phyloP scores from a whole-genome alignment of 2,797 vertebrate genomes.

The Danio aesculapii region DNA sequence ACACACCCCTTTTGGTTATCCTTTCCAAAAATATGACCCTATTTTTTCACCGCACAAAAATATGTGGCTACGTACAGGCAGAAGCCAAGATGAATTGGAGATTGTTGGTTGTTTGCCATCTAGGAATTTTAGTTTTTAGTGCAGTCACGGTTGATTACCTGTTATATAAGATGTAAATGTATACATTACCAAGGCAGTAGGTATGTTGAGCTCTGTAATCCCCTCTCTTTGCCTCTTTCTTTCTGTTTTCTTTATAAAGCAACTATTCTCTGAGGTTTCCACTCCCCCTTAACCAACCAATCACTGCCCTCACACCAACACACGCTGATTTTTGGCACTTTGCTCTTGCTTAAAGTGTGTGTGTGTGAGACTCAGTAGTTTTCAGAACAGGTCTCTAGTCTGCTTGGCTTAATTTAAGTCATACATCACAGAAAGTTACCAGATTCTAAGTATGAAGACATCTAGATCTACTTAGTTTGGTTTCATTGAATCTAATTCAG shows the following conservation, averaged over 20 bases:
- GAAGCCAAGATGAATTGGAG: not conserved
- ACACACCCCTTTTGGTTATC: not conserved
- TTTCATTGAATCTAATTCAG: not conserved
- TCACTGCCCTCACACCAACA: not conserved
- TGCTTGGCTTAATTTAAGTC: not conserved
- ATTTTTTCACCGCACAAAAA: not conserved
- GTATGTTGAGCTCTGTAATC: slow-evolving; percentile 9
- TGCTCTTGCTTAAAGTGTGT: slow-evolving; percentile 12
- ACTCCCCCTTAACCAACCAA: slow-evolving; percentile 53
- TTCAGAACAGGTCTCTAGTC: not conserved
- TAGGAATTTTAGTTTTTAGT: not conserved
- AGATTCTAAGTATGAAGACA: not conserved
- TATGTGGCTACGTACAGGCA: slow-evolving; percentile 11
- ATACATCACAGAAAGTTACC: not conserved
- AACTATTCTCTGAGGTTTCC: slow-evolving; percentile 35
- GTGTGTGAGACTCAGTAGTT: not conserved
- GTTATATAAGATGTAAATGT: not conserved
- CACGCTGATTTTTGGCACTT: not conserved
- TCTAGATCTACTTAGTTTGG: not conserved
- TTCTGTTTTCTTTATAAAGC: slow-evolving; percentile 36
- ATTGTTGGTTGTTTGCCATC: not conserved
- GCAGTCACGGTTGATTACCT: not conserved
- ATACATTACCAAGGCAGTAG: not conserved
- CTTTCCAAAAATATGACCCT: not conserved
- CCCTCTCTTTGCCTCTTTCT: not conserved